Evolutionary conservation across 2,888 invertebrate species (phyloP).

Genomic region (Carcina quercana): DNA sequence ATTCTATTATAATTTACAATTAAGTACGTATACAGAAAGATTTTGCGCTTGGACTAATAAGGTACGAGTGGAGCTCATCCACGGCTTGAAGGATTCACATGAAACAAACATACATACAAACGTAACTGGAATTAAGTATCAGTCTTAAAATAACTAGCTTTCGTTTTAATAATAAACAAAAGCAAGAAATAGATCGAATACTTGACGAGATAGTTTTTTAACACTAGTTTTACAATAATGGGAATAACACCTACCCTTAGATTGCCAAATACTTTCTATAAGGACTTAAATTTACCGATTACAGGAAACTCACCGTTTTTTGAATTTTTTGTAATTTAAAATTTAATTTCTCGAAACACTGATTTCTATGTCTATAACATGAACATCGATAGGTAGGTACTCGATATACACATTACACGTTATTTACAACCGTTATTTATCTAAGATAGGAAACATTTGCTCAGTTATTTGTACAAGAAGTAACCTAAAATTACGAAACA

Average conservation of each 20-base stretch:
- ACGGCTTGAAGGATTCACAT: constrained; percentile 38
- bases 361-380: constrained; percentile 44
- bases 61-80: constrained; percentile 51
- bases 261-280: constrained; percentile 63
- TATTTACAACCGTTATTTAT: constrained; percentile 57
- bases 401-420: constrained; percentile 61
- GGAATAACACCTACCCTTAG: constrained; percentile 59
- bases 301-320: constrained; percentile 71
- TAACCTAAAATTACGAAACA: constrained; percentile 59
- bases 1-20: constrained; percentile 72
- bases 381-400: constrained; percentile 70
- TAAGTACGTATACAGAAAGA: constrained; percentile 75
- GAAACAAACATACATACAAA: constrained; percentile 45
- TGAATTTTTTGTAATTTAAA: constrained; percentile 36
- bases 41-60: constrained; percentile 67
- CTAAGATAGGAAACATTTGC: constrained; percentile 72
- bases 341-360: constrained; percentile 39
- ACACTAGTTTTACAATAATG: constrained; percentile 56
- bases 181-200: constrained; percentile 31
- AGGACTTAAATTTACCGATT: constrained; percentile 60
- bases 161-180: constrained; percentile 32
- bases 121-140: constrained; percentile 66
- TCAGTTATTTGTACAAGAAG: constrained; percentile 60
- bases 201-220: constrained; percentile 38
- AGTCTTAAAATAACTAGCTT: constrained; percentile 67